phyloP scores from a whole-genome alignment of 2,113 vertebrate species.

The Megatriorchis doriae region DNA sequence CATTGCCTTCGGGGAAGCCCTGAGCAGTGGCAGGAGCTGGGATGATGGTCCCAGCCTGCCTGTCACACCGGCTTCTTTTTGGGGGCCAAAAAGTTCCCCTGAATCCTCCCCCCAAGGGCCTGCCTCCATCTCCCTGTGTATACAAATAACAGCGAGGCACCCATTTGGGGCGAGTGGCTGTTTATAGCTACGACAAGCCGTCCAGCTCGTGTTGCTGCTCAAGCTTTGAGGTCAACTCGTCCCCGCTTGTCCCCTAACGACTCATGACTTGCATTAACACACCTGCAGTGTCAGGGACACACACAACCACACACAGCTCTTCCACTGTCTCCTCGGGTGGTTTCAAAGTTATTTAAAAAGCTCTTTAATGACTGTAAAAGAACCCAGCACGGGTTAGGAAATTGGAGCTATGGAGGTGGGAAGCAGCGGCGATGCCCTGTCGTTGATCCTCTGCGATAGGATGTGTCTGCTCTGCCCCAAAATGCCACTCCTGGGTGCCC shows the following conservation, averaged over 20 bases:
- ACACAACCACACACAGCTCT: fast-evolving
- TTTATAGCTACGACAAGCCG: background rate
- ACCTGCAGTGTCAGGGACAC: background rate
- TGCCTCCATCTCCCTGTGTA: background rate
- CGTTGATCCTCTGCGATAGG: fast-evolving
- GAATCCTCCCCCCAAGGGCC: background rate
- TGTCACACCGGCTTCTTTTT: background rate
- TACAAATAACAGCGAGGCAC: background rate
- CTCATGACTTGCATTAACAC: background rate
- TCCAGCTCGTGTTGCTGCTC: background rate
- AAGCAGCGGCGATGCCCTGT: fast-evolving
- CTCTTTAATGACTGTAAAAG: too few species aligned
- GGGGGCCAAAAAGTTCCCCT: fast-evolving
- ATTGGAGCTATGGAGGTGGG: fast-evolving
- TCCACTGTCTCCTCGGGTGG: background rate
- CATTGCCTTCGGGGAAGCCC: background rate
- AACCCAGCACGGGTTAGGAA: background rate
- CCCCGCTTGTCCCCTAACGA: background rate
- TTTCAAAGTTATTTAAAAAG: background rate
- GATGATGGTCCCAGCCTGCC: fast-evolving
- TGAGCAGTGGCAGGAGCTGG: fast-evolving
- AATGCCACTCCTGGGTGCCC: background rate
- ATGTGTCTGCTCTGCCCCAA: fast-evolving
- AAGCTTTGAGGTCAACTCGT: background rate
- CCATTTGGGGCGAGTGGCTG: background rate